These are phyloP conservation scores for Clarias magur DNA, from an alignment of 2,113 vertebrate genomes.

Conservation along the genomic window DNA sequence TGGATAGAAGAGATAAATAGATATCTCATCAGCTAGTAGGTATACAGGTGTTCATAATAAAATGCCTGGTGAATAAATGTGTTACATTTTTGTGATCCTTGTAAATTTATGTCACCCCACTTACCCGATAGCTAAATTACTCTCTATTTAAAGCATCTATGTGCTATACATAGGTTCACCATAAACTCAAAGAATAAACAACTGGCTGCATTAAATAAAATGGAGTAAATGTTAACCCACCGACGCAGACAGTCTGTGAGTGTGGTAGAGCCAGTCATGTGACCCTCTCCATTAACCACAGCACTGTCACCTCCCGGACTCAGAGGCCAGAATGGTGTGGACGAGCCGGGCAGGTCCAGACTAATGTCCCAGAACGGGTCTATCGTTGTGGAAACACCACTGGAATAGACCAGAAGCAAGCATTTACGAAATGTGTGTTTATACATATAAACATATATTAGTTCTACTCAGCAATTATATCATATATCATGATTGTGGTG, in stretches of 20 bases:
- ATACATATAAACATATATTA: neutral
- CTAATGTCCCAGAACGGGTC: conserved; percentile 99
- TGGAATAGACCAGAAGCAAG: conserved; percentile 51
- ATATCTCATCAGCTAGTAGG: too few relatives aligned
- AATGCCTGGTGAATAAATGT: neutral
- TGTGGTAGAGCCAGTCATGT: conserved; percentile 88
- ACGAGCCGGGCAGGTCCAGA: conserved; percentile 94
- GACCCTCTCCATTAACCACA: conserved; percentile 93
- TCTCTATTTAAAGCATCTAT: neutral
- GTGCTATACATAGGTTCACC: neutral
- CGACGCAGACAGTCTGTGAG: conserved; percentile 97
- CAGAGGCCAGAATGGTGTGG: conserved; percentile 97
- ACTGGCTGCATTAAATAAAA: conserved; percentile 26
- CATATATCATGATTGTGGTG: neutral
- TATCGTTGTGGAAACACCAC: conserved; percentile 98
- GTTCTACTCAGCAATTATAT: neutral
- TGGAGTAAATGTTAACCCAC: conserved; percentile 61
- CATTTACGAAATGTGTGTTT: neutral
- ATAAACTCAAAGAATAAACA: neutral
- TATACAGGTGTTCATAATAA: too few relatives aligned
- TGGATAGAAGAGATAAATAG: too few relatives aligned
- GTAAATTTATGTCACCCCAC: neutral
- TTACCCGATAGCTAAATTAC: neutral
- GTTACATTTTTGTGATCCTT: neutral
- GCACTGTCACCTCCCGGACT: conserved; percentile 92